Base-by-base conservation (phyloP, 2,888 invertebrate species). In the Trachelus tabidus region DNA sequence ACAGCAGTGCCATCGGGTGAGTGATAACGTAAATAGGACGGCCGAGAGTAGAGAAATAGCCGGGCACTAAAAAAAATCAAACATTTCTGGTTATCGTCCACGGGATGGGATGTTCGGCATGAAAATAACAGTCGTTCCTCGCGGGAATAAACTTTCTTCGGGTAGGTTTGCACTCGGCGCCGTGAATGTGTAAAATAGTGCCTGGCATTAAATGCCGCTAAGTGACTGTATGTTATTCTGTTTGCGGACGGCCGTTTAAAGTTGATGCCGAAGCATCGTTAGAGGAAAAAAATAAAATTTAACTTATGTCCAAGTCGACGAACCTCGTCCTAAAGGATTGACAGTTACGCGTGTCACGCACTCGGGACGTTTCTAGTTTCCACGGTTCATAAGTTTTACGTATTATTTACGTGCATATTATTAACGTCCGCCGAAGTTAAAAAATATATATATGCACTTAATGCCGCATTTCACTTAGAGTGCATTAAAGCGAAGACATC, bases 81-180 rank as follows among this genome's bases (percentile, higher is more conserved):
- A 83, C 82, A 85, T 81, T 83, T 87, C 87, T 87, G 87, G 86
- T 85, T 87, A 85, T 83, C 85, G 79, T 87, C 85, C 77, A 73
- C 74, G 77, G 68, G 77, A 82, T 82, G 82, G 79, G 81, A 85
- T 79, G 79, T 82, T 83, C 79, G 80, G 80, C 81, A 75, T 84
- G 84, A 85, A 85, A 86, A 85, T 71, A 71, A 71, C 71, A 71
- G 71, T 71, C 71, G 71, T 71, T 0, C 23, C 56, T 15, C 56
- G 56, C 2, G 56, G 71, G 71, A 71, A 71, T 71, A 71, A 71
- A 71, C 71, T 71, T 71, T 31, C 71, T 31, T 31, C 71, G 31
- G 56, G 56, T 9, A 56, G 56, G 56, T 56, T 71, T 23, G 71
- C 71, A 71, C 71, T 31, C 71, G 56, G 71, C 71, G 31, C 34